Evolutionary conservation across 2,113 vertebrate genomes (phyloP), one percentile per base, ranked within the genome.

Genomic region (Pelobates fuscus): DNA sequence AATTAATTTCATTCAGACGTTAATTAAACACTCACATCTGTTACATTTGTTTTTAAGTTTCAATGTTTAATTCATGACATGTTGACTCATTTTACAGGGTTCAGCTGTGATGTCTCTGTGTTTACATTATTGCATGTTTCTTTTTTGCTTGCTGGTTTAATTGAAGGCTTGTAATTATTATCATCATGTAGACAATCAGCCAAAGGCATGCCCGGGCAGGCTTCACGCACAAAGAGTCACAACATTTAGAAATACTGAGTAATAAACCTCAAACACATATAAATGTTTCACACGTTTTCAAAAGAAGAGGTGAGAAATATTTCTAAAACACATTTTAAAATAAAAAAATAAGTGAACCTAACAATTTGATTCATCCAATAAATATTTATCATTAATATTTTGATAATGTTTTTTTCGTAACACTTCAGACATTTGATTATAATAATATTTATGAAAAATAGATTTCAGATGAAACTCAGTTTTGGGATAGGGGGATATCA

Each of bases 21-120:
- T 78, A 78, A 79, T 73, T 76, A 77, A 78, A 66, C 76, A 24
- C 44, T 25, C 44, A 26, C 65, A 80, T 32, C 67, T 83, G 27
- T 49, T 80, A 49, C 29, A 79, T 68, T 52, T 72, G 20, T 24
- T 60, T 41, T 80, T 62, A 71, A 21, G 14, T 67, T 67, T 78
- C 49, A 63, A 81, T 62, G 2, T 78, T 78, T 73, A 18, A 71
- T 29, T 71, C 8, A 41, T 43, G 71, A 64, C 71, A 37, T 65
- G 61, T 55, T 73, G 61, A 37, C 62, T 55, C 5, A 54, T 32
- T 25, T 29, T 54, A 49, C 41, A 62, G 20, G 60, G 46, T 57
- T 65, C 29, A 72, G 59, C 57, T 71, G 69, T 21, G 30, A 30
- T 62, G 37, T 61, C 70, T 18, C 69, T 41, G 15, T 73, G 60